A percentile compares a stretch with the other conserved stretches of the same genome.
Evolutionary conservation across 2,888 invertebrate genomes (phyloP).

Genomic region (Andricus curvator): DNA sequence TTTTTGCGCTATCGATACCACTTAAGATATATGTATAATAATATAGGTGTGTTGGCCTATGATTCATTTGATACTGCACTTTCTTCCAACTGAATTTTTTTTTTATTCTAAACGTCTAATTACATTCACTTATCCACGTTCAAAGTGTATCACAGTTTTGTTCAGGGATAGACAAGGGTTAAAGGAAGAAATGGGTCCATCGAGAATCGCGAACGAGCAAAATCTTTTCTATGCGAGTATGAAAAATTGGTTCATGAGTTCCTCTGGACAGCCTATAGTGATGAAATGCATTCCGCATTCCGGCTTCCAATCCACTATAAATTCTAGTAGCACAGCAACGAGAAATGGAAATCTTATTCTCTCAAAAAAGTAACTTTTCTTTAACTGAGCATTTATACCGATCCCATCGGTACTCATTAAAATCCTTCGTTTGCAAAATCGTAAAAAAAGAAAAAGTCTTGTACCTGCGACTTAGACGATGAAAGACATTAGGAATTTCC

Average conservation of each 20-base stretch:
- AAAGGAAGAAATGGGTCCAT: constrained; percentile 60
- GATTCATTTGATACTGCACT: constrained; percentile 68
- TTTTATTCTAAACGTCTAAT: constrained; percentile 72
- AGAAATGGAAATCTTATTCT: constrained; percentile 28
- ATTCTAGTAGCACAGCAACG: constrained; percentile 46
- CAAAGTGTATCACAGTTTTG: constrained; percentile 77
- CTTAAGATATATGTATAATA: constrained; percentile 63
- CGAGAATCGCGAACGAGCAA: constrained; percentile 33
- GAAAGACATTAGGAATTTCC: constrained; percentile 12
- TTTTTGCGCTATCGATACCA: constrained; percentile 67
- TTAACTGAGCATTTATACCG: constrained; percentile 6
- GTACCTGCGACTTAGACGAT: constrained; percentile 17
- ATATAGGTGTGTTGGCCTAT: constrained; percentile 63
- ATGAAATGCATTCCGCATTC: constrained; percentile 46
- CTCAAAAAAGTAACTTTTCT: background rate
- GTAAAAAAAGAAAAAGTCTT: background rate
- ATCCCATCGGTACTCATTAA: background rate
- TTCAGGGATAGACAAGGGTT: constrained; percentile 71
- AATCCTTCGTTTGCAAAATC: background rate
- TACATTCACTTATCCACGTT: constrained; percentile 68
- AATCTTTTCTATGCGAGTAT: constrained; percentile 13
- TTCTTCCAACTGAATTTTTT: constrained; percentile 57
- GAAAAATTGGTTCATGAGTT: constrained; percentile 18
- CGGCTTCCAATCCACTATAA: constrained; percentile 30
- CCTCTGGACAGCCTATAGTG: constrained; percentile 28